Evolutionary conservation across 2,113 vertebrate genomes (phyloP), one percentile per base, ranked within the genome.

Genomic region (Syngnathus floridae): DNA sequence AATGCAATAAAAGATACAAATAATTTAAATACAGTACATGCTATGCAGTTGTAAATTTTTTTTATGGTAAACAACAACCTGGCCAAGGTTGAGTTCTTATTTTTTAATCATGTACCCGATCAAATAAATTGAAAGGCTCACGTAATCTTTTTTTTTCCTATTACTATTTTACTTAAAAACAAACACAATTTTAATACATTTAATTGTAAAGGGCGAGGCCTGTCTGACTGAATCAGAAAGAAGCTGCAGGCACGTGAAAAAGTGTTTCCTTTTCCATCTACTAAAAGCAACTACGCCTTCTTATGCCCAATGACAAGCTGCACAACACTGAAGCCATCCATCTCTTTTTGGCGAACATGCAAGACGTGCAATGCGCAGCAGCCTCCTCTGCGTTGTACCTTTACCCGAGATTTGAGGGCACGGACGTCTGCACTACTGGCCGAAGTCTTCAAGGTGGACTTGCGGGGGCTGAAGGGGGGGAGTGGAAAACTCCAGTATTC

Each of bases 401-500:
- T 73, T 72, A 79, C 80, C 84, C 68, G 67, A 64, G 71, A 62
- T 67, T 67, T 64, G 66, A 54, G 22, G 66, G 62, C 66, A 65
- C 55, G 78, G 69, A 74, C 6, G 36, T 78, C 79, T 63, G 57
- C 0, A 38, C 74, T 76, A 85, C 75, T 80, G 82, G 70, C 66
- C 0, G 79, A 78, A 74, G 37, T 74, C 78, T 71, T 80, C 77
- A 78, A 1, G 45, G 3, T 63, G 52, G 78, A 4, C 36, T 51
- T 21, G 1, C 41, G 7, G 12, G 91, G 90, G 69, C 83, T 91
- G 63, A 91, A 81, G 66, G 91, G 91, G 41, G 90, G 91, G 65
- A 92, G 83, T 0, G 91, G 90, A 76, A 88, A 91, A 69, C 58
- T 90, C 91, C 91, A 92, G 82, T 77, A 92, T 60, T 90, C 90